Percentiles rank a stretch among this genome's conserved stretches.
These are phyloP conservation scores for Gallinago nigripennis DNA, from an alignment of 2,797 vertebrate genomes.

Conservation along the genomic window DNA sequence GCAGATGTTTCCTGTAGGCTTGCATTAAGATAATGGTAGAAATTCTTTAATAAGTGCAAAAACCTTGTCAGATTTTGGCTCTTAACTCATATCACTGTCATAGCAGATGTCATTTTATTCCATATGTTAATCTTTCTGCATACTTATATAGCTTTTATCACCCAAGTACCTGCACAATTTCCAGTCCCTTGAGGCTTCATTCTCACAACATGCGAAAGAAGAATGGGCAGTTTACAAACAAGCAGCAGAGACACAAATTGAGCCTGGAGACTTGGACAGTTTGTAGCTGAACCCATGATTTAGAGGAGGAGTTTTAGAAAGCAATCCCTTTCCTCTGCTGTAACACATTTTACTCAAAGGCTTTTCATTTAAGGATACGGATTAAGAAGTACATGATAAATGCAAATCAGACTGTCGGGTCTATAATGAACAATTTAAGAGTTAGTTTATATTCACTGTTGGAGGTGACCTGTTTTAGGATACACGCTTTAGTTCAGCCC, in stretches of 20 bases:
- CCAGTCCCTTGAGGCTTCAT: background rate
- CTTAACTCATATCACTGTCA: background rate
- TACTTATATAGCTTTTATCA: background rate
- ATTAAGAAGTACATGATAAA: constrained; percentile 31
- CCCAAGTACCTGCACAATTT: background rate
- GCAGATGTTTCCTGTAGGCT: background rate
- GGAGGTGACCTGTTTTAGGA: constrained; percentile 35
- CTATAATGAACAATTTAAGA: constrained; percentile 1
- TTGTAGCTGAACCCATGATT: background rate
- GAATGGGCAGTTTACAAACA: background rate
- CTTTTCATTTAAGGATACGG: constrained; percentile 22
- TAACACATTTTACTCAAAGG: background rate
- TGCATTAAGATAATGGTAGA: background rate
- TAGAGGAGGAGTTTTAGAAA: background rate
- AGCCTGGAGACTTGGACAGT: background rate
- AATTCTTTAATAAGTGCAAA: constrained; percentile 6
- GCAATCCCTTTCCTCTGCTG: background rate
- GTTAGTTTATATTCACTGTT: constrained; percentile 15
- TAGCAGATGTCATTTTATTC: background rate
- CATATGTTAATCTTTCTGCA: background rate
- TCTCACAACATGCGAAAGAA: background rate
- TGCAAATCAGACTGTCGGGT: background rate
- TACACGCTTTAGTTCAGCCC: background rate
- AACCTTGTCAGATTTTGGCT: background rate
- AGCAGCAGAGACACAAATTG: background rate